Conservation (phyloP, 2,888 invertebrate species). For the Linhomoeus sp. region DNA sequence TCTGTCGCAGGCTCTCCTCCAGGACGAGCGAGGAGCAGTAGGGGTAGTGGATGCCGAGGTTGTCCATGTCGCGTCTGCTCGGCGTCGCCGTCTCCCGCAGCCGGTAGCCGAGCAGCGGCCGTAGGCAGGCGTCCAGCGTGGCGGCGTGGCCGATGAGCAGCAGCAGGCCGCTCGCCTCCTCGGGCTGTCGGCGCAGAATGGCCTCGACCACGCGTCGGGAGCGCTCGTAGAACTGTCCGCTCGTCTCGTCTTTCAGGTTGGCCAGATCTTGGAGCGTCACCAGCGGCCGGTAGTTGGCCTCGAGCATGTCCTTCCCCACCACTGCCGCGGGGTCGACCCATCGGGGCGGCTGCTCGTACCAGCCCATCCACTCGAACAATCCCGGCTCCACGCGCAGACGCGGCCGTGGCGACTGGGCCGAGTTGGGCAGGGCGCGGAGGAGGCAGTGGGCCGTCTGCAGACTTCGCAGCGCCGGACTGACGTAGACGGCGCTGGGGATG, state of each 20-base stretch:
- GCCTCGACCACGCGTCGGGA: too few relatives aligned
- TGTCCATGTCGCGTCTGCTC: constrained; percentile 3
- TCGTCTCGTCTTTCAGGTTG: too few relatives aligned
- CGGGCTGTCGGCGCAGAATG: too few relatives aligned
- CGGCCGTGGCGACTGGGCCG: constrained; percentile 37
- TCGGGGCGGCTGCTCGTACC: constrained; percentile 56
- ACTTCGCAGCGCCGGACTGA: constrained; percentile 69
- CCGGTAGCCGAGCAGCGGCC: constrained; percentile 44
- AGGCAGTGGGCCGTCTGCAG: constrained; percentile 53
- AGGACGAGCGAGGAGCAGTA: constrained; percentile 8
- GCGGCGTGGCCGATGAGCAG: constrained; percentile 74
- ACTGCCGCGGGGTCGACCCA: constrained; percentile 44
- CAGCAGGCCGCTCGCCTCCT: constrained; percentile 44
- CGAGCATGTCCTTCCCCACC: too few relatives aligned
- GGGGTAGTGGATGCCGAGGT: constrained; percentile 7
- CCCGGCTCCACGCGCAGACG: constrained; percentile 63
- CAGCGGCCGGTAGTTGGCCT: too few relatives aligned
- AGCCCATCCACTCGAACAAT: constrained; percentile 72
- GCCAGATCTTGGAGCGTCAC: too few relatives aligned
- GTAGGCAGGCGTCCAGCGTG: constrained; percentile 58
- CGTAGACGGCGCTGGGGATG: constrained; percentile 50
- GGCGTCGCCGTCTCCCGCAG: constrained; percentile 1
- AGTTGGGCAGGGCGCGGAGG: too few relatives aligned
- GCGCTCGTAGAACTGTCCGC: too few relatives aligned
- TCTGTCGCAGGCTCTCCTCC: constrained; percentile 2